phyloP scores from a whole-genome alignment of 2,113 vertebrate genomes.

The Tachysurus fulvidraco region DNA sequence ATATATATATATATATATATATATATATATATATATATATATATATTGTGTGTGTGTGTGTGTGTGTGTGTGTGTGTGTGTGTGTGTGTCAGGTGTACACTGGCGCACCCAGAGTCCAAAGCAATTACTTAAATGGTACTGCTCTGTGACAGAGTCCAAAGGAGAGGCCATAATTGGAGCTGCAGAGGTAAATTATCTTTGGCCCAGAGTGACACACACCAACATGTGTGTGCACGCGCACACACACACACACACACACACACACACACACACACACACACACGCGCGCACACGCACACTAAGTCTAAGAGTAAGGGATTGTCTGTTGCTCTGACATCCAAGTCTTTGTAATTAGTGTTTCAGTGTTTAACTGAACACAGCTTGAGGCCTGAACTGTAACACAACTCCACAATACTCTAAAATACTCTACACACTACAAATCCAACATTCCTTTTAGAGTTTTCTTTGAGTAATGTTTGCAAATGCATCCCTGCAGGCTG shows the following conservation, averaged over 20 bases:
- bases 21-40: too few species aligned
- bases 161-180: conserved; percentile 59
- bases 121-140: conserved; percentile 51
- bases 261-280: too few species aligned
- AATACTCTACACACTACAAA: not conserved
- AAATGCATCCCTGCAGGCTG: not conserved
- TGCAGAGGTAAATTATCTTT: conserved; percentile 63
- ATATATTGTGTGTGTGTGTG: too few species aligned
- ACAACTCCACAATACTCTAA: not conserved
- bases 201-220: conserved; percentile 46
- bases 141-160: conserved; percentile 56
- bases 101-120: conserved; percentile 48
- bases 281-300: conserved; percentile 15
- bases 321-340: conserved; percentile 15
- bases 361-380: not conserved
- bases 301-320: conserved; percentile 34
- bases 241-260: conserved; percentile 19
- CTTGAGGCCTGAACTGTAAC: not conserved
- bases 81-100: not conserved
- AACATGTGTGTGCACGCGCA: conserved; percentile 20
- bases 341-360: conserved; percentile 45
- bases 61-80: too few species aligned
- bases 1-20: too few species aligned
- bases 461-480: not conserved
- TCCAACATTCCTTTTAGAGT: not conserved